A percentile compares a stretch with the other conserved stretches of the same genome.
phyloP scores from a whole-genome alignment of 1,140 invertebrate genomes.

The Macrosteles quadrilineatus region DNA sequence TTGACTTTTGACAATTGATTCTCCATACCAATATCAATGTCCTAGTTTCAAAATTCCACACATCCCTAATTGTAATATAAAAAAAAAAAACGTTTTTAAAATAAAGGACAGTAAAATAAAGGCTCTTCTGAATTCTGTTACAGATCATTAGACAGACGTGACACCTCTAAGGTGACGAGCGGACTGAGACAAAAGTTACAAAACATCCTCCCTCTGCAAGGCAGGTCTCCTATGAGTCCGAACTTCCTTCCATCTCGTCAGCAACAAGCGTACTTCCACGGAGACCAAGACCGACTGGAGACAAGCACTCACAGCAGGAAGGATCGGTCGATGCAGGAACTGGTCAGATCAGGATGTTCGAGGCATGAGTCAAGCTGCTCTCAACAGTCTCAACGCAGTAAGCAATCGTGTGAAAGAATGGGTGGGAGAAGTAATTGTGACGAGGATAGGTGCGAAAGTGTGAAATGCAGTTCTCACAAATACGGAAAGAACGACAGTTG shows the following conservation, averaged over 20 bases:
- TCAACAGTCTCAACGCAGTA: background rate
- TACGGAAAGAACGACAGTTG: background rate
- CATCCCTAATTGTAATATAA: no score
- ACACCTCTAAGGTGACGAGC: background rate
- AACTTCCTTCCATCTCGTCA: slow-evolving; percentile 6
- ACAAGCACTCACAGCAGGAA: background rate
- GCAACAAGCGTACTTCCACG: background rate
- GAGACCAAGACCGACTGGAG: background rate
- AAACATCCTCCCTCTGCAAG: background rate
- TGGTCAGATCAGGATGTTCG: no score
- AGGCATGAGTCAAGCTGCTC: background rate
- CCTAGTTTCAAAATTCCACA: no score
- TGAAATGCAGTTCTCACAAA: background rate
- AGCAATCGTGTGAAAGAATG: background rate
- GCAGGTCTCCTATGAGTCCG: background rate
- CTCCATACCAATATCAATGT: no score
- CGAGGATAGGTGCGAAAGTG: background rate
- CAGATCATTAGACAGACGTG: no score
- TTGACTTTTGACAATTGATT: no score
- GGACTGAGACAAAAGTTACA: slow-evolving; percentile 13
- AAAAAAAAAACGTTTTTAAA: no score
- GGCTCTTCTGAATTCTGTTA: no score
- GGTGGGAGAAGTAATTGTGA: background rate
- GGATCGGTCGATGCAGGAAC: background rate
- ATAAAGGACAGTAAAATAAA: no score